Evolutionary conservation across 2,888 invertebrate genomes (phyloP).

Genomic region (Spodoptera littoralis): DNA sequence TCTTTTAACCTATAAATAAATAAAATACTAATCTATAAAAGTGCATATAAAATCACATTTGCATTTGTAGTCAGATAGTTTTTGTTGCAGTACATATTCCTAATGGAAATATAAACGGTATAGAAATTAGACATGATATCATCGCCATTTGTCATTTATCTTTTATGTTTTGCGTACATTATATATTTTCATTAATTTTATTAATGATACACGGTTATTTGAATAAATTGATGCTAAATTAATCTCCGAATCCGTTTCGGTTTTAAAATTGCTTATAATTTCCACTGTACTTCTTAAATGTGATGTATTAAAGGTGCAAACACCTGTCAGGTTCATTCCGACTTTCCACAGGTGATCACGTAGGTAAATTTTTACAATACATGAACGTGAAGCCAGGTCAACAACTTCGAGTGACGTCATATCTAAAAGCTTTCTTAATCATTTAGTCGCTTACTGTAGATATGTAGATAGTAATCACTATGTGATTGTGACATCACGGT

Average conservation of each 20-base stretch:
- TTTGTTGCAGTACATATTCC: conserved; percentile 37
- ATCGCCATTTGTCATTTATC: conserved; percentile 48
- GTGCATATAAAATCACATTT: conserved; percentile 36
- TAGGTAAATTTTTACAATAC: conserved; percentile 35
- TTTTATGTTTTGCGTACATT: conserved; percentile 21
- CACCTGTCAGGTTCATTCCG: conserved; percentile 23
- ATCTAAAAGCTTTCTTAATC: conserved; percentile 54
- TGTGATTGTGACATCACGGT: conserved; percentile 14
- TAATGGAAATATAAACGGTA: conserved; percentile 44
- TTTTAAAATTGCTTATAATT: too few species aligned
- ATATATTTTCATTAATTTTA: conserved; percentile 39
- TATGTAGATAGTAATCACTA: conserved; percentile 25
- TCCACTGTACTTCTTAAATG: background rate
- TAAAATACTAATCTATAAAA: conserved; percentile 24
- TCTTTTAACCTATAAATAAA: conserved; percentile 23
- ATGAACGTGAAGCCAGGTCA: conserved; percentile 65
- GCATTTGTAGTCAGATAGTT: conserved; percentile 38
- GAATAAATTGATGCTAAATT: background rate
- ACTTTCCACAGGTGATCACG: conserved; percentile 29
- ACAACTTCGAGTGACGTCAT: conserved; percentile 72
- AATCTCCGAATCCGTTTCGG: background rate
- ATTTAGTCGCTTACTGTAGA: conserved; percentile 46
- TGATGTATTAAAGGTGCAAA: background rate
- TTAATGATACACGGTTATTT: conserved; percentile 7
- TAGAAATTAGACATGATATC: conserved; percentile 60